These are phyloP conservation scores for Eretmochelys imbricata DNA, from an alignment of 2,113 vertebrate species.

Conservation along the genomic window DNA sequence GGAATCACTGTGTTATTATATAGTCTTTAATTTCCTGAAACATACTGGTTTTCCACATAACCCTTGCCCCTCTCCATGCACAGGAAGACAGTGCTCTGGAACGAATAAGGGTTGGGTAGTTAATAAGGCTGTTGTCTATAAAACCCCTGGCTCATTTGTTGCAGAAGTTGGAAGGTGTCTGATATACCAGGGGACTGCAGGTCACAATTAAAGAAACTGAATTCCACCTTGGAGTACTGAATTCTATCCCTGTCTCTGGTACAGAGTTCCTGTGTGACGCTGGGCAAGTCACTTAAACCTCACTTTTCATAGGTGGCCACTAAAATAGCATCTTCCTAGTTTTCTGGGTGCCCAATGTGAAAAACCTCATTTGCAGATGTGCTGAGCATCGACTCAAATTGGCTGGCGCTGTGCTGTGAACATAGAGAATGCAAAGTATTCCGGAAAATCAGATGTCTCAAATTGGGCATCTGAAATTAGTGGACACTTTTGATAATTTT, in stretches of 20 bases:
- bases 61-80: background rate
- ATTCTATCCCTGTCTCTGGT: background rate
- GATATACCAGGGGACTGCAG: background rate
- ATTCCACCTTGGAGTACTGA: background rate
- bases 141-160: background rate
- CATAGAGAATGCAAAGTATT: background rate
- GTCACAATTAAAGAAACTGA: background rate
- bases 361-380: background rate
- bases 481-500: background rate
- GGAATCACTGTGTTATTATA: no score
- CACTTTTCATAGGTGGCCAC: background rate
- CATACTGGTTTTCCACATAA: background rate
- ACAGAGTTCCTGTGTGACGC: background rate
- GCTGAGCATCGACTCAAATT: background rate
- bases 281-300: background rate
- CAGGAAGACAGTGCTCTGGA: background rate
- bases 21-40: background rate
- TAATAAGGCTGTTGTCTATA: background rate
- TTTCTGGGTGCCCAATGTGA: no score
- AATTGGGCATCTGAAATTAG: background rate
- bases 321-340: background rate
- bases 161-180: background rate
- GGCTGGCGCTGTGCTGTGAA: background rate
- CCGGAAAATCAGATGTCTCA: background rate
- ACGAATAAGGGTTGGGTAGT: background rate